A percentile compares a stretch with the other conserved stretches of the same genome.
Evolutionary conservation across 2,113 vertebrate species (phyloP).

Genomic region (Protobothrops mucrosquamatus): DNA sequence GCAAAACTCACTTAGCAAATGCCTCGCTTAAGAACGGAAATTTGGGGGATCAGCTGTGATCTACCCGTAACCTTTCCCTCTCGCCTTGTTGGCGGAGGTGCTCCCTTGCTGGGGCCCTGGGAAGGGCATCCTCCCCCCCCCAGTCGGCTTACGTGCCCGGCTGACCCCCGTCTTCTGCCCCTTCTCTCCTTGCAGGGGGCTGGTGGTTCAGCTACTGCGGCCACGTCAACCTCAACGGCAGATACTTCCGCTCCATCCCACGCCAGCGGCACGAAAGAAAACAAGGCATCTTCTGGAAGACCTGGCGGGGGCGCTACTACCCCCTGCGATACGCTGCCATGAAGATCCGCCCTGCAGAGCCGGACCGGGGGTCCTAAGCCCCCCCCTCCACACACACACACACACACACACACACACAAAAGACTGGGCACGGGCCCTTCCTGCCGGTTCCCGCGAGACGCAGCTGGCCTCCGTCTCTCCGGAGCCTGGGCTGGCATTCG

Average conservation of each 20-base stretch:
- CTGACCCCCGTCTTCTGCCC: background rate
- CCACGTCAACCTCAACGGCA: constrained; percentile 85
- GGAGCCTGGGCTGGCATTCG: background rate
- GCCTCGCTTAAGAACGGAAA: background rate
- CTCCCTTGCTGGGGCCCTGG: background rate
- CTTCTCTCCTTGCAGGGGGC: constrained; percentile 72
- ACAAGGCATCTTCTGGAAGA: constrained; percentile 96
- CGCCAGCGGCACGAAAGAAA: constrained; percentile 87
- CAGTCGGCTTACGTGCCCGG: background rate
- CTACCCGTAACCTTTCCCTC: background rate
- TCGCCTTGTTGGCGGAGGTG: background rate
- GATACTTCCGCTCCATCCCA: constrained; percentile 85
- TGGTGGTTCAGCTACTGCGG: constrained; percentile 97
- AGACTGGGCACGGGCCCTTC: constrained; percentile 14
- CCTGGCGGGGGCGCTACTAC: constrained; percentile 92
- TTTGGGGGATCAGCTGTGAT: background rate
- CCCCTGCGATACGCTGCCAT: constrained; percentile 85
- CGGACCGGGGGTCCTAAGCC: constrained; percentile 66
- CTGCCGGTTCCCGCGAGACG: background rate
- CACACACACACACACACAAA: background rate
- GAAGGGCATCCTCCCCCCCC: background rate
- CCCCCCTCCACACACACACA: too few relatives aligned
- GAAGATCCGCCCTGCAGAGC: constrained; percentile 81
- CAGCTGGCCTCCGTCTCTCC: background rate
- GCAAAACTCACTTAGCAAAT: background rate